Percentiles rank a stretch among this genome's conserved stretches.
phyloP scores from a whole-genome alignment of 2,888 invertebrate species.

The Scrobipalpa costella region DNA sequence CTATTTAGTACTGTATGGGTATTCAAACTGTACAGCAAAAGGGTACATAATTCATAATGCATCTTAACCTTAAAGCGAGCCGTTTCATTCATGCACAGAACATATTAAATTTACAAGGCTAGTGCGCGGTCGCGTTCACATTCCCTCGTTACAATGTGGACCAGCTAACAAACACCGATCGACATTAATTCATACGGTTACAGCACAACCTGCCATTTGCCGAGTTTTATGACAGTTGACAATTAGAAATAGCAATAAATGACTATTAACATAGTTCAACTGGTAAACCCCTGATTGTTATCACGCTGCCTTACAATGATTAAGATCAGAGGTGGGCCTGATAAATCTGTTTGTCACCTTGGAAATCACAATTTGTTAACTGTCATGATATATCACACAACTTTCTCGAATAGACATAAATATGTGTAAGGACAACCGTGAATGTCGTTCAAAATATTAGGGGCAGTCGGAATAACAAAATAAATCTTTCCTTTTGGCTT shows the following conservation, averaged over 20 bases:
- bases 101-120: conserved; percentile 17
- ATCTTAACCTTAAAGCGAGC: not conserved
- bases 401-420: conserved; percentile 9
- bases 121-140: conserved; percentile 3
- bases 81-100: conserved; percentile 16
- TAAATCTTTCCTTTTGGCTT: no score
- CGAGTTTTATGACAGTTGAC: conserved; percentile 9
- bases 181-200: conserved; percentile 17
- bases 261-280: conserved; percentile 11
- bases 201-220: conserved; percentile 4
- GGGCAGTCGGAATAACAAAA: no score
- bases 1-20: not conserved
- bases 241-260: conserved; percentile 7
- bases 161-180: not conserved
- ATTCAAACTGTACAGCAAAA: not conserved
- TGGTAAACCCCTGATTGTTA: conserved; percentile 8
- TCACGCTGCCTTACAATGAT: conserved; percentile 9
- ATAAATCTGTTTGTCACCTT: conserved; percentile 17
- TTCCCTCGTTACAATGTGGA: conserved; percentile 16
- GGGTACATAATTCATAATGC: not conserved
- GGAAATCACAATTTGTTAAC: conserved; percentile 9
- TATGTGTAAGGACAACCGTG: not conserved
- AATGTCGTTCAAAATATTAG: not conserved
- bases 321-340: conserved; percentile 16
- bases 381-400: conserved; percentile 11